phyloP scores from a whole-genome alignment of 2,888 invertebrate species.

The Phaonia tiefii region DNA sequence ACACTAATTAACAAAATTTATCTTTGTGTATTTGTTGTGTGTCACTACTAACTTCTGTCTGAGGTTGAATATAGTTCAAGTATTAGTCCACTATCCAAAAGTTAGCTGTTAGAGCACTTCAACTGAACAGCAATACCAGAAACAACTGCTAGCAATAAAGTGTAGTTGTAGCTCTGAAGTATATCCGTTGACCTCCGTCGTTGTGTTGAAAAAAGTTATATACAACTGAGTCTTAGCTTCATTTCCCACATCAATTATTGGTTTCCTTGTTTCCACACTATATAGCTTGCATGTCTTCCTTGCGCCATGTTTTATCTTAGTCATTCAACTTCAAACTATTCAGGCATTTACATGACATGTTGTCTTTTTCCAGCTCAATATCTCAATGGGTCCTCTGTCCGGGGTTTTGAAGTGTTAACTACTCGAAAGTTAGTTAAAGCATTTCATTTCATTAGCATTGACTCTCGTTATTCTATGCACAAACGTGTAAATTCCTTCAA shows the following conservation, averaged over 20 bases:
- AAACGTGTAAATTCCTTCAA: not conserved
- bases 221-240: constrained; percentile 52
- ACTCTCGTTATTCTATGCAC: constrained; percentile 16
- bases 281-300: not conserved
- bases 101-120: constrained; percentile 24
- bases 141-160: constrained; percentile 7
- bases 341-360: constrained; percentile 61
- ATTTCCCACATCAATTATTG: constrained; percentile 65
- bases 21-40: no score
- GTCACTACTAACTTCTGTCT: no score
- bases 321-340: constrained; percentile 25
- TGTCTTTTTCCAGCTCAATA: constrained; percentile 19
- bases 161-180: no score
- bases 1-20: no score
- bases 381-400: not conserved
- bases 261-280: constrained; percentile 41
- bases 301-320: not conserved
- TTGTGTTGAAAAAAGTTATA: no score
- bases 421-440: constrained; percentile 48
- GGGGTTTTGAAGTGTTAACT: constrained; percentile 46
- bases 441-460: constrained; percentile 48
- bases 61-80: no score
- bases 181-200: constrained; percentile 37
- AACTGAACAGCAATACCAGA: constrained; percentile 9
- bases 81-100: no score